phyloP scores from a whole-genome alignment of 2,797 vertebrate genomes.

The Smutsia temminckii region DNA sequence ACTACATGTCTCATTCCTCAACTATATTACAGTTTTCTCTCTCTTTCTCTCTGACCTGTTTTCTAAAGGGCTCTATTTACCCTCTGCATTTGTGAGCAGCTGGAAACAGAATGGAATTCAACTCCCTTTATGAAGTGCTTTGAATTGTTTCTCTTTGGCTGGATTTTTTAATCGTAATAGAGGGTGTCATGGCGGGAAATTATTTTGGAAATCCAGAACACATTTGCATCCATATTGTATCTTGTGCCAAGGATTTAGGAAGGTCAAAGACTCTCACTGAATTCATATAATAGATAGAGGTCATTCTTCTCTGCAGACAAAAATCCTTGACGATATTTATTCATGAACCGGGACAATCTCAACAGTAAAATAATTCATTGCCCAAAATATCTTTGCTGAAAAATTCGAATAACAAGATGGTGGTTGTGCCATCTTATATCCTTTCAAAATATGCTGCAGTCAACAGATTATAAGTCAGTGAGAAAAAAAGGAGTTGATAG shows the following conservation, averaged over 20 bases:
- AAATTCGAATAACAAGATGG: conserved; percentile 57
- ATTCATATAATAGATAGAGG: conserved; percentile 60
- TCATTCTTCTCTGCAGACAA: conserved; percentile 65
- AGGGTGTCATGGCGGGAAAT: not conserved
- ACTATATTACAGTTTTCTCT: not conserved
- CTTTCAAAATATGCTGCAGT: conserved; percentile 57
- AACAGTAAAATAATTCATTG: conserved; percentile 66
- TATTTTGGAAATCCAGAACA: conserved; percentile 56
- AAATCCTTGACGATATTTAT: conserved; percentile 73
- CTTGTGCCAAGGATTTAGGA: conserved; percentile 62
- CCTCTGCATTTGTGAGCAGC: not conserved
- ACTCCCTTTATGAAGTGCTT: not conserved
- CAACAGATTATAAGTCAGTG: conserved; percentile 12
- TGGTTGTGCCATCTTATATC: conserved; percentile 2
- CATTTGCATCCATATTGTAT: conserved; percentile 65
- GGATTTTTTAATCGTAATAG: conserved; percentile 38
- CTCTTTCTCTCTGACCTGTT: not conserved
- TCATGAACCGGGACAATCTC: conserved; percentile 62
- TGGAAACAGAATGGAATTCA: conserved; percentile 26
- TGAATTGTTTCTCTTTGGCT: conserved; percentile 42
- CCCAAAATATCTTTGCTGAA: conserved; percentile 69
- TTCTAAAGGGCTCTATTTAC: not conserved
- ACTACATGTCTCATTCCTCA: not conserved
- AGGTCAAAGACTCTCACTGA: conserved; percentile 65
- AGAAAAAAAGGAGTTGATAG: not conserved